Evolutionary conservation across 2,797 vertebrate species (phyloP), one percentile per base, ranked within the genome.

Genomic region (Galago senegalensis): DNA sequence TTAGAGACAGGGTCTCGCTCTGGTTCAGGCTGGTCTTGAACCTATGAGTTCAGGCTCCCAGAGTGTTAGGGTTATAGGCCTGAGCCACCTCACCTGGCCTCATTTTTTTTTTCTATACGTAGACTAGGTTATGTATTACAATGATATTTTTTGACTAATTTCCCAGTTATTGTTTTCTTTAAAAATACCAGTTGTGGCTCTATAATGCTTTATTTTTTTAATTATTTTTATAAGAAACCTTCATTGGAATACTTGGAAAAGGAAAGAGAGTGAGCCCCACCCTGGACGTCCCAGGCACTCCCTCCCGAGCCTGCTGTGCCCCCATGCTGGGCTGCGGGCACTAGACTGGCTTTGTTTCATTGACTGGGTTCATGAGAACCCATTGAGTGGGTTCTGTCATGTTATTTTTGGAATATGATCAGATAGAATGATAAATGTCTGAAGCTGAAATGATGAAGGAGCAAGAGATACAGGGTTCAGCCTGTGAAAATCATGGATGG

Each of bases 351-450:
- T 91, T 46, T 31, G 69, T 77, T 85, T 82, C 40, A 27, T 17
- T 81, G 77, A 27, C n/a, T 87, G 89, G 37, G 40, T 43, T 43
- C 40, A 43, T 43, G 40, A 43, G 40, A 43, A 43, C 40, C 40
- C 40, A 43, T 43, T 43, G 40, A 5, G 29, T 56, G 12, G n/a
- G 29, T 82, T 93, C 53, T 79, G 76, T 67, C 56, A 1, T 94
- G 73, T 90, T 94, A 9, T 91, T 94, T 96, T 84, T 81, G 96
- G 60, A 95, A 92, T 37, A 94, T 89, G 94, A 95, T 1, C 0
- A 89, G 13, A n/a, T 96, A n/a, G 0, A 83, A 89, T 6, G 81
- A 91, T 69, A 90, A 75, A 72, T 34, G 31, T 72, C 60, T 27
- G 27, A 46, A 60, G 25, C 21, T 81, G 65, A 67, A 92, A 86